phyloP scores from a whole-genome alignment of 2,888 invertebrate genomes.

The Lamellibrachia columna region DNA sequence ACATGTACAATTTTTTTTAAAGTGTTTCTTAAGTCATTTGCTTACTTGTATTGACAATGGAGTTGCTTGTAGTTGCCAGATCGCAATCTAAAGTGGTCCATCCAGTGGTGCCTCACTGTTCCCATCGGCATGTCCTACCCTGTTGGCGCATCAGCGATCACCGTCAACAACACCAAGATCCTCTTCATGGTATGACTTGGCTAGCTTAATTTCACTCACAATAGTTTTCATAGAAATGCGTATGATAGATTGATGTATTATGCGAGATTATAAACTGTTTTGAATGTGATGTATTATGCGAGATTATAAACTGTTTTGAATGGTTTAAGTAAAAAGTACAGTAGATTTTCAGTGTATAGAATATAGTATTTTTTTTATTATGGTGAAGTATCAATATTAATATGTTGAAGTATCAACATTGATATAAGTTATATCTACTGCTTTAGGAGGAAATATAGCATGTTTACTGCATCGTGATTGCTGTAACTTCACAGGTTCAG shows the following conservation, averaged over 20 bases:
- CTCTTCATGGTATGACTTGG: slow-evolving; percentile 80
- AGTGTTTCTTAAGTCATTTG: neutral
- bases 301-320: neutral
- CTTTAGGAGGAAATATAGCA: neutral
- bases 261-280: neutral
- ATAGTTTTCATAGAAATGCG: neutral
- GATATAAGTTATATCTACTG: neutral
- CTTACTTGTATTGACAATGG: neutral
- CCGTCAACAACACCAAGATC: slow-evolving; percentile 87
- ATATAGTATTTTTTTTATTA: too few species aligned
- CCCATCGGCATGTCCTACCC: slow-evolving; percentile 83
- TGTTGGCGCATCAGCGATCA: slow-evolving; percentile 88
- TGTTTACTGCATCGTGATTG: too few species aligned
- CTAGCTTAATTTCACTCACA: neutral
- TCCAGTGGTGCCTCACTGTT: slow-evolving; percentile 91
- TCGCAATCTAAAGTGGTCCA: slow-evolving; percentile 81
- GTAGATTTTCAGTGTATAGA: too few species aligned
- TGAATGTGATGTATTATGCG: neutral
- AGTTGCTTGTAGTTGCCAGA: slow-evolving; percentile 57
- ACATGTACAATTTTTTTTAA: too few species aligned
- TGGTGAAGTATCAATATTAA: too few species aligned
- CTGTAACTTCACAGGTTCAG: slow-evolving; percentile 71
- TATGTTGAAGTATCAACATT: too few species aligned
- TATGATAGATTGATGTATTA: neutral
- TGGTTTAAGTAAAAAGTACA: neutral